Evolutionary conservation across 2,797 vertebrate species (phyloP).

Genomic region (Crocidura indochinensis): DNA sequence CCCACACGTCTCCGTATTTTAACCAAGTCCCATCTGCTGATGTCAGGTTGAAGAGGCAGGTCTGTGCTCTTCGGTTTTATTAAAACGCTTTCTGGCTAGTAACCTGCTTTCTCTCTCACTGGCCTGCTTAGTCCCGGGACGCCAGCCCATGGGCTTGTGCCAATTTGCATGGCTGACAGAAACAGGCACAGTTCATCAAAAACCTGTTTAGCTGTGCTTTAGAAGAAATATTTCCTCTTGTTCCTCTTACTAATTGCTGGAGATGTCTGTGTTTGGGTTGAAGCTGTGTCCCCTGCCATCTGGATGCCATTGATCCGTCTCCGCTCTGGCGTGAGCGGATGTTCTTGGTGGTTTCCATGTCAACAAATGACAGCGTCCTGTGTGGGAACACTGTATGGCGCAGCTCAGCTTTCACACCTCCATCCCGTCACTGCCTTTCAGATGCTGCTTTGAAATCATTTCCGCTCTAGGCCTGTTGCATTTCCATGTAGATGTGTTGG

Average conservation of each 20-base stretch:
- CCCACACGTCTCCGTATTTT: slow-evolving; percentile 56
- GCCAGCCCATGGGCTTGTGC: slow-evolving; percentile 6
- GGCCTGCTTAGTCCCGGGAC: slow-evolving; percentile 49
- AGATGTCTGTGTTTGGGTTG: slow-evolving; percentile 83
- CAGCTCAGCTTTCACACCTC: slow-evolving; percentile 57
- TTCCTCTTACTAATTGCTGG: slow-evolving; percentile 74
- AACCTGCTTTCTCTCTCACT: slow-evolving; percentile 3
- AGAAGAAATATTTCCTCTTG: slow-evolving; percentile 72
- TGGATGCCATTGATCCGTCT: slow-evolving; percentile 76
- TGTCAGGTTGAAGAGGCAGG: slow-evolving; percentile 63
- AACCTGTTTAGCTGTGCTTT: slow-evolving; percentile 56
- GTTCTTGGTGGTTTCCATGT: slow-evolving; percentile 72
- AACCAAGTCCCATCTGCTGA: slow-evolving; percentile 68
- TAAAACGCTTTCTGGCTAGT: slow-evolving; percentile 71
- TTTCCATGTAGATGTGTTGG: background rate
- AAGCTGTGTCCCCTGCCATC: slow-evolving; percentile 82
- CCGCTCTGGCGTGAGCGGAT: slow-evolving; percentile 56
- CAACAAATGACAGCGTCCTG: slow-evolving; percentile 59
- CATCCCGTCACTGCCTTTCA: slow-evolving; percentile 28
- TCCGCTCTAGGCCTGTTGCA: slow-evolving; percentile 11
- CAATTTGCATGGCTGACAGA: slow-evolving; percentile 34
- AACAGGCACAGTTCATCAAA: slow-evolving; percentile 52
- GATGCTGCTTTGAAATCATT: slow-evolving; percentile 21
- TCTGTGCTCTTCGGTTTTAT: slow-evolving; percentile 50
- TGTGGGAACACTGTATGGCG: slow-evolving; percentile 24